A percentile compares a stretch with the other conserved stretches of the same genome.
These are phyloP conservation scores for Empis livida DNA, from an alignment of 2,888 invertebrate genomes.

Conservation along the genomic window DNA sequence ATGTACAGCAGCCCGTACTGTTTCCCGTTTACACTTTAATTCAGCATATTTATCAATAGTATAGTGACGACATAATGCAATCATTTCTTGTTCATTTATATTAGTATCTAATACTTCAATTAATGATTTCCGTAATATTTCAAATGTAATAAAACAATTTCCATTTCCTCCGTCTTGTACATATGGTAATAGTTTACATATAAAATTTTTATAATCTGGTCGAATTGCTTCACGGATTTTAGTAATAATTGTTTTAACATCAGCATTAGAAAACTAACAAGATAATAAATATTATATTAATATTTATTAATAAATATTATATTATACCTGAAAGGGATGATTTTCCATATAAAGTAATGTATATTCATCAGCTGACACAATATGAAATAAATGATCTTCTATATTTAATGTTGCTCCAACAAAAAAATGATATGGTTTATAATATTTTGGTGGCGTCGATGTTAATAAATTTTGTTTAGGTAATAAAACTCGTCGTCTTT, in stretches of 20 bases:
- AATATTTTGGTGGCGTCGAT: conserved; percentile 59
- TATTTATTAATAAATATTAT: neutral
- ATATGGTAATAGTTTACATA: conserved; percentile 49
- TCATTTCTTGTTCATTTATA: conserved; percentile 69
- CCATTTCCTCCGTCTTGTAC: conserved; percentile 14
- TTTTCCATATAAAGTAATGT: conserved; percentile 78
- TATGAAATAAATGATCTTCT: conserved; percentile 63
- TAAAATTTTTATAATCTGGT: conserved; percentile 61
- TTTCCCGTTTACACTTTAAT: conserved; percentile 32
- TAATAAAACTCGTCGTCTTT: conserved; percentile 54
- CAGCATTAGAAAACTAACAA: conserved; percentile 56
- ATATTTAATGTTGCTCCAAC: conserved; percentile 68
- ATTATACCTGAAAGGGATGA: conserved; percentile 51
- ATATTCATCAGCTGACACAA: conserved; percentile 75
- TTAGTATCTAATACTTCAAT: conserved; percentile 51
- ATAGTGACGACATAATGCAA: conserved; percentile 61
- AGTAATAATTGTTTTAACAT: conserved; percentile 55
- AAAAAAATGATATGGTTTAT: conserved; percentile 69
- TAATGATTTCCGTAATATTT: conserved; percentile 43
- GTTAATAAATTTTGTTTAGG: conserved; percentile 60
- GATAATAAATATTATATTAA: neutral
- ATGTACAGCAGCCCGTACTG: conserved; percentile 51
- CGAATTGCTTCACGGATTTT: conserved; percentile 57
- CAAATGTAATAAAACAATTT: conserved; percentile 22
- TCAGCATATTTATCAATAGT: conserved; percentile 45